Percentiles rank a stretch among this genome's conserved stretches.
These are phyloP conservation scores for Achatina immaculata DNA, from an alignment of 1,140 invertebrate genomes.

Conservation along the genomic window DNA sequence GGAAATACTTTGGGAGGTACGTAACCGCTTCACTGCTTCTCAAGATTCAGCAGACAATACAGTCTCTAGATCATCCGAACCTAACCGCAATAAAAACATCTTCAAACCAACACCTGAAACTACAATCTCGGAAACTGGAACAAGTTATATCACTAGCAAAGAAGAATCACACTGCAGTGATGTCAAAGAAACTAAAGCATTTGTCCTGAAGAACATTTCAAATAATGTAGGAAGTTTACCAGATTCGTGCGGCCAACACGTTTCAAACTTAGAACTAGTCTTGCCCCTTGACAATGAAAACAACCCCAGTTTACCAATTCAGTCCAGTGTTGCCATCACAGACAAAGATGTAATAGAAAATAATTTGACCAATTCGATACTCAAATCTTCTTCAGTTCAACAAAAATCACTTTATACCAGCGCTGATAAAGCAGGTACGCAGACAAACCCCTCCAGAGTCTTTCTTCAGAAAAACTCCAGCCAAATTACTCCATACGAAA, in stretches of 20 bases:
- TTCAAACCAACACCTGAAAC: not conserved
- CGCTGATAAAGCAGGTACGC: too few species aligned
- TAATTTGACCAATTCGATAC: not conserved
- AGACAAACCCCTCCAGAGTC: not conserved
- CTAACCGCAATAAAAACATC: not conserved
- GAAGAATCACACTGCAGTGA: not conserved
- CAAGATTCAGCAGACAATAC: not conserved
- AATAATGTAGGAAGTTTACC: not conserved
- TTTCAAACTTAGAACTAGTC: not conserved
- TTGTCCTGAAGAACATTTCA: not conserved
- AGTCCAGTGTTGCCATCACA: not conserved
- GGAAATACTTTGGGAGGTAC: not conserved
- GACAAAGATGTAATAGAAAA: not conserved
- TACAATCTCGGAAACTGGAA: not conserved
- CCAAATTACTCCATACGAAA: not conserved
- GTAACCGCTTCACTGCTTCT: not conserved
- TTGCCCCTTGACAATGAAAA: not conserved
- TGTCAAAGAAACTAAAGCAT: not conserved
- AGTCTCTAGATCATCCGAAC: not conserved
- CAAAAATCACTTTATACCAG: too few species aligned
- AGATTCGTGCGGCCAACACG: too few species aligned
- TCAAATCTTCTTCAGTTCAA: too few species aligned
- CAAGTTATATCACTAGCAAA: too few species aligned
- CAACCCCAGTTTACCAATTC: not conserved
- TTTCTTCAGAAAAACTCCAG: not conserved